Conservation (phyloP, 2,888 invertebrate species). For the Drosophila paracracens region DNA sequence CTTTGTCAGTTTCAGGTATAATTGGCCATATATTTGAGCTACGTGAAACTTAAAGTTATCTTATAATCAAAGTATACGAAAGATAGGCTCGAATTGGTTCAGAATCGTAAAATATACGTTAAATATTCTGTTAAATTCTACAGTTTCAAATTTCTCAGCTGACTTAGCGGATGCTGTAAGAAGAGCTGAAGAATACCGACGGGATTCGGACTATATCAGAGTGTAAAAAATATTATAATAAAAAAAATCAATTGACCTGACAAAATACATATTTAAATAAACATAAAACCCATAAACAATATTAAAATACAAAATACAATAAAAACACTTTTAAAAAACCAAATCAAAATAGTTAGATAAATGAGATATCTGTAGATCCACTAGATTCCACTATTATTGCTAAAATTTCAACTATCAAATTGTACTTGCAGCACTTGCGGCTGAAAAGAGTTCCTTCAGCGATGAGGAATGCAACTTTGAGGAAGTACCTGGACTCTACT, state of each 20-base stretch:
- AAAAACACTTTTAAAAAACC: background rate
- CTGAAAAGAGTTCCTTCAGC: conserved; percentile 6
- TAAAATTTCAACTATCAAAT: conserved; percentile 44
- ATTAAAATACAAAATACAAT: no score
- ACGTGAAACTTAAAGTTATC: background rate
- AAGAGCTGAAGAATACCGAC: no score
- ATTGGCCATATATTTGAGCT: background rate
- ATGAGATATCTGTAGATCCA: background rate
- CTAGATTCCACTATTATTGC: conserved; percentile 7
- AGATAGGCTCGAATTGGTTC: background rate
- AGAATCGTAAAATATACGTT: background rate
- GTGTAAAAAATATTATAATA: no score
- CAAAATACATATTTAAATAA: no score
- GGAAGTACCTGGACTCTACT: conserved; percentile 26
- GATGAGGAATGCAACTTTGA: conserved; percentile 17
- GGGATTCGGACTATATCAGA: no score
- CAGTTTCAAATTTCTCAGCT: background rate
- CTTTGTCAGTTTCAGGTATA: background rate
- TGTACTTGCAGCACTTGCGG: conserved; percentile 24
- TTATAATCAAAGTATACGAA: background rate
- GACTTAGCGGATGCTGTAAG: no score
- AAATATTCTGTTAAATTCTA: background rate
- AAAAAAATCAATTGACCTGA: no score
- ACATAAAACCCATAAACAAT: no score
- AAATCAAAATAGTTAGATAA: background rate